Base-by-base conservation (phyloP, 2,888 invertebrate species). In the Amaurobius ferox region DNA sequence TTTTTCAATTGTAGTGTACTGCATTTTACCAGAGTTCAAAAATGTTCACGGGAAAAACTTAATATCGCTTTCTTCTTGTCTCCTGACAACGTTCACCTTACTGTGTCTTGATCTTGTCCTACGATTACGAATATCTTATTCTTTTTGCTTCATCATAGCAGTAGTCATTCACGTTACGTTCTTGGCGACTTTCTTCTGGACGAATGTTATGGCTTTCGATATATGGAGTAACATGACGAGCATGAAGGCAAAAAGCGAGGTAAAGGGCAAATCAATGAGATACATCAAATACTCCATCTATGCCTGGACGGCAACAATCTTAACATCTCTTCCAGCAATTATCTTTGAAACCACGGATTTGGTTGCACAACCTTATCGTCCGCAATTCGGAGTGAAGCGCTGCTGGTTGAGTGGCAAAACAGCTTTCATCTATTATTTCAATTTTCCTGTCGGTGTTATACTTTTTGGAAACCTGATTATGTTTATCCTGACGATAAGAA, bases 161-260 rank as follows among this genome's bases (percentile, higher is more conserved):
- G 89, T 91, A 6, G 68, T 90, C 1, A 89, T 90, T 1, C 91
- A 91, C 77, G 90, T 90, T 83, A 88, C 90, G 2, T 90, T 91
- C 80, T 88, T 91, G 1, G 90, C 90, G 0, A 90, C 90, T 0
- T 91, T 91, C 80, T 91, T 91, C 87, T 91, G 91, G 91, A 91
- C 91, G 90, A 91, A 91, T 81, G 90, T 91, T 0, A 91, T 91
- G 90, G 89, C 91, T 3, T 91, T 89, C 81, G 91, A 91, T 79
- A 89, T 91, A n/a, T 90, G 90, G 89, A 88, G 88, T 76, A 90
- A 90, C 0, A 62, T 86, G 7, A 66, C 86, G 0, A 44, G 66
- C 11, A 71, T 87, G 71, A 71, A 66, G 19, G 55, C 86, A 11
- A 76, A 70, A 28, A 26, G 64, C 5, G 62, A 67, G n/a, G 35